Evolutionary conservation across 2,888 invertebrate genomes (phyloP), one percentile per base, ranked within the genome.

Genomic region (Netelia virgata): DNA sequence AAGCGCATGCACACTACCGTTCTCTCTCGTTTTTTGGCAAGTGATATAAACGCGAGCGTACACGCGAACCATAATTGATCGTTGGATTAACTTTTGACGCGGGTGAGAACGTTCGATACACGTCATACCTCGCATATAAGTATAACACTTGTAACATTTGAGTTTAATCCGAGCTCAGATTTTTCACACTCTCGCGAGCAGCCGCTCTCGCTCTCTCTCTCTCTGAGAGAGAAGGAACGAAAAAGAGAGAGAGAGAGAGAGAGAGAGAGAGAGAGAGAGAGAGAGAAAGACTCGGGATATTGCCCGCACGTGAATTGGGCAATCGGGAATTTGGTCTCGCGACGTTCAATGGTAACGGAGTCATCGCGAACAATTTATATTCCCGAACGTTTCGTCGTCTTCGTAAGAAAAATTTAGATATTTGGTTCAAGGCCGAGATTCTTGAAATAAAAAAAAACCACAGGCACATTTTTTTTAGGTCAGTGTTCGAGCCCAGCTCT

Each of bases 11-110:
- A 53, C 20, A 47, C 20, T 47, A 11, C 53, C 61, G 59, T 73
- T 74, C 75, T 55, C 68, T 1, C n/a, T n/a, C n/a, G n/a, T n/a
- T 72, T 73, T 69, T 84, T 84, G 83, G 76, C 83, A 84, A 76
- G 76, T 61, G 72, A 74, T 50, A 59, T 53, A 55, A 64, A 63
- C 75, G 36, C 76, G 55, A 41, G 69, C 59, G 18, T 14, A 14
- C 53, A 53, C 53, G 14, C 66, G 59, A 61, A 61, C 47, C 72
- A 36, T 76, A 80, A 76, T 73, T 80, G 80, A 84, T 84, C 68
- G 66, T 72, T 76, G 80, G 80, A 80, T 80, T 72, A 76, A 72
- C 64, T 43, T 28, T 28, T 64, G 83, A 83, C 70, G 70, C 59
- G 61, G 61, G 61, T 73, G 61, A 63, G 66, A 74, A 61, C 59